A percentile compares a stretch with the other conserved stretches of the same genome.
Conservation (phyloP, 2,113 vertebrate species). For the Tragelaphus buxtoni region DNA sequence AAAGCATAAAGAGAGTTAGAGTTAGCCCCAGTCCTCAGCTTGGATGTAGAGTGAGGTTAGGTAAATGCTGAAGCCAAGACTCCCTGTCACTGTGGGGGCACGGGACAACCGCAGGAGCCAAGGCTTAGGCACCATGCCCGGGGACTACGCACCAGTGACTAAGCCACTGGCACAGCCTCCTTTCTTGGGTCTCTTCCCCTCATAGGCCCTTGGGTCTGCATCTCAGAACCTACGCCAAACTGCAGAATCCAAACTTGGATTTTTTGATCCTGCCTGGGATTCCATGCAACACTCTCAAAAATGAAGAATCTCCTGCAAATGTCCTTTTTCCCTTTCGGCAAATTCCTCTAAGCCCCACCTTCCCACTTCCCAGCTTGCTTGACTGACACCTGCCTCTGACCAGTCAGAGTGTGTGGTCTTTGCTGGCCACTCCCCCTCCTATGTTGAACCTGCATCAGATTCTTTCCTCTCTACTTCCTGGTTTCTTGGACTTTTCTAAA, state of each 20-base stretch:
- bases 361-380: not conserved
- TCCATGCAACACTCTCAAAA: not conserved
- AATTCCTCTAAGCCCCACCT: not conserved
- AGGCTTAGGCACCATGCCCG: not conserved
- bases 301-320: not conserved
- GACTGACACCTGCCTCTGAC: not conserved
- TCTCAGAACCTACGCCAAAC: not conserved
- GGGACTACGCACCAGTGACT: not conserved
- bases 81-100: too few species aligned
- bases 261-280: not conserved
- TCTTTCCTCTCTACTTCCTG: not conserved
- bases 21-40: not conserved
- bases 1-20: not conserved
- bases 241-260: not conserved
- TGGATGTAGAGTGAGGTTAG: not conserved
- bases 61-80: not conserved
- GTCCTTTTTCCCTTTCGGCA: not conserved
- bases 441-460: not conserved
- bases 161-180: not conserved
- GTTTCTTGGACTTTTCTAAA: not conserved
- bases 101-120: not conserved
- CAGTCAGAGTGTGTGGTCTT: not conserved
- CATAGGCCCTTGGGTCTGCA: not conserved
- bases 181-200: not conserved
- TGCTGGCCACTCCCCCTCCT: too few species aligned